Base-by-base conservation (phyloP, 2,888 invertebrate species). In the Acanthococcus lagerstroemiae region DNA sequence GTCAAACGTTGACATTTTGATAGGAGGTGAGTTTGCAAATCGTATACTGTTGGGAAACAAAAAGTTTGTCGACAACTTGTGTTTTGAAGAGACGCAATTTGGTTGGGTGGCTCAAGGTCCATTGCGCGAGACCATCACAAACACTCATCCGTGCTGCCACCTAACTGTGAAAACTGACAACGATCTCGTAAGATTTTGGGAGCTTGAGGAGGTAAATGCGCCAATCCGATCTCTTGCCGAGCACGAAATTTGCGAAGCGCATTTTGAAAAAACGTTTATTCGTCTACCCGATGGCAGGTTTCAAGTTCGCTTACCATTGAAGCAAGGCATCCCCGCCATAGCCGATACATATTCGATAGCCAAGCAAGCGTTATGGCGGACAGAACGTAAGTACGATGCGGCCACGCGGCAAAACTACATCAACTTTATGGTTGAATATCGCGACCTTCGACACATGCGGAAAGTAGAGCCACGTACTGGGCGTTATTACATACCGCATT, bases 401-500 rank as follows among this genome's bases (percentile, higher is more conserved):
- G 7, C 12, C 4, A 9, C 50, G 9, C 48, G 48, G 1, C 1
- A 22, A 22, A 30, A 26, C 19, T 67, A 67, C 19, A 7, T 37
- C 26, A 26, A 61, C 0, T 67, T 67, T 48, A 55, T 67, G 50
- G 1, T n/a, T 1, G 61, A 67, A 17, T 67, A 55, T 22, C 5
- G 44, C 1, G n/a, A 48, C 3, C 15, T 7, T 15, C 30, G 25
- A 5, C 55, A 67, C n/a, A 67, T 67, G 61, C 26, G 27, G 24
- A 9, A 45, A 1, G n/a, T 15, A 12, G 4, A n/a, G 15, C 7
- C 15, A 9, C 7, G 15, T 37, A 15, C n/a, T n/a, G n/a, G n/a
- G 15, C 37, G 37, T 15, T 69, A 63, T 50, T 71, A 70, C 61
- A 68, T 72, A 12, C 71, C 72, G 19, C 72, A 73, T 67, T 72